These are phyloP conservation scores for Dissostichus mawsoni DNA, from an alignment of 2,113 vertebrate genomes.

Conservation along the genomic window DNA sequence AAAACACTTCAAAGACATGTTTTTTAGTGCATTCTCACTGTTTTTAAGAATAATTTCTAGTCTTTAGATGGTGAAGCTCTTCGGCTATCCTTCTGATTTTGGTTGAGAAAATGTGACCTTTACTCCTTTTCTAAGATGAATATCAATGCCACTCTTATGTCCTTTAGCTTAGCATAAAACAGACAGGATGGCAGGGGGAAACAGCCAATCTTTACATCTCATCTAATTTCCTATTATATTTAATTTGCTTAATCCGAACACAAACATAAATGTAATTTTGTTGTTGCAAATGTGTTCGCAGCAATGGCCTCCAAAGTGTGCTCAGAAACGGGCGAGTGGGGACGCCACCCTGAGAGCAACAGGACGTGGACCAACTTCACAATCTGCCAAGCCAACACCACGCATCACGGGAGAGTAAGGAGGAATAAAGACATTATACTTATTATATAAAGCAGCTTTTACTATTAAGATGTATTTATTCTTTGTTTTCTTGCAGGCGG, in stretches of 20 bases:
- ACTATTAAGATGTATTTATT: slow-evolving; percentile 11
- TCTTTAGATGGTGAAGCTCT: background rate
- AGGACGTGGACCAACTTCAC: slow-evolving; percentile 96
- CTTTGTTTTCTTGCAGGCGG: slow-evolving; percentile 82
- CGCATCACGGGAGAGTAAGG: slow-evolving; percentile 85
- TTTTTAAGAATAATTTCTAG: background rate
- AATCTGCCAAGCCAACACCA: slow-evolving; percentile 81
- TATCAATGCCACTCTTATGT: too few relatives aligned
- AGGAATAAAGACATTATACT: background rate
- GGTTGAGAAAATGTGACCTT: background rate
- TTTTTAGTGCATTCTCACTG: too few relatives aligned
- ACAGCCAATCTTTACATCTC: background rate
- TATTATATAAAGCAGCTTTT: accelerated
- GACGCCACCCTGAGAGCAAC: slow-evolving; percentile 92
- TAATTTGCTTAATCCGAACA: too few relatives aligned
- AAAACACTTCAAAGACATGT: too few relatives aligned
- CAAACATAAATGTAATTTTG: background rate
- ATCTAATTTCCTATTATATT: too few relatives aligned
- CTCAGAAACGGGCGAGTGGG: slow-evolving; percentile 90
- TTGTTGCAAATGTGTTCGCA: slow-evolving; percentile 57
- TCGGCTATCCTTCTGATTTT: background rate
- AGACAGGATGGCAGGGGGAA: too few relatives aligned
- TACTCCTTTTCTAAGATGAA: too few relatives aligned
- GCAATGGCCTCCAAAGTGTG: slow-evolving; percentile 94
- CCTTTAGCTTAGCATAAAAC: background rate